Evolutionary conservation across 2,797 vertebrate species (phyloP).

Genomic region (Hoplostethus atlanticus): DNA sequence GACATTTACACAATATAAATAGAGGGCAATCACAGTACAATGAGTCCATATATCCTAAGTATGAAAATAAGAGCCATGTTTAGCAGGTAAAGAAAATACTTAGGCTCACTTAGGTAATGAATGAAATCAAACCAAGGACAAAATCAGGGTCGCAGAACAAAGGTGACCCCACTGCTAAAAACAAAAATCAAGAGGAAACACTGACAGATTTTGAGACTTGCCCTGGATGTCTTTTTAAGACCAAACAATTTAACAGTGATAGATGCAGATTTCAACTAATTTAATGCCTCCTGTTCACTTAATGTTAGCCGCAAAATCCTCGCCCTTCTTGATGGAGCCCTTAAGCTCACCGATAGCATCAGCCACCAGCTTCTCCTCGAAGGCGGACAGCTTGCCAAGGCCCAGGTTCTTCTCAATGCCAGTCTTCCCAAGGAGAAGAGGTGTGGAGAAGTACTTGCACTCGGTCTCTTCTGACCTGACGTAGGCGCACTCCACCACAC

Average conservation of each 20-base stretch:
- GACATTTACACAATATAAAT: constrained; percentile 64
- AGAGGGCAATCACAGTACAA: constrained; percentile 54
- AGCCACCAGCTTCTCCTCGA: constrained; percentile 94
- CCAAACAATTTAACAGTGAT: constrained; percentile 52
- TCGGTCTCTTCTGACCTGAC: constrained; percentile 95
- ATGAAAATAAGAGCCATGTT: constrained; percentile 42
- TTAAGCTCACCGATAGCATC: constrained; percentile 92
- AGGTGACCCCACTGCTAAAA: constrained; percentile 35
- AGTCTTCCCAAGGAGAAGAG: constrained; percentile 95
- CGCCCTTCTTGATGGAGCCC: constrained; percentile 97
- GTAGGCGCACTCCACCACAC: constrained; percentile 94
- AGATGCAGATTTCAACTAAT: constrained; percentile 27
- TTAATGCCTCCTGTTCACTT: constrained; percentile 83
- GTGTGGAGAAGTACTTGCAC: constrained; percentile 97
- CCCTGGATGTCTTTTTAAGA: constrained; percentile 65
- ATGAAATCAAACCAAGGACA: constrained; percentile 8
- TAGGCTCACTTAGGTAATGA: no score
- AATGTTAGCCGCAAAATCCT: constrained; percentile 94
- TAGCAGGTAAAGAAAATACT: background rate
- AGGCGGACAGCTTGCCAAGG: constrained; percentile 92
- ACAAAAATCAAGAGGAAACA: constrained; percentile 59
- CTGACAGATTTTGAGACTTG: constrained; percentile 51
- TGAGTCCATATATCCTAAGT: constrained; percentile 50
- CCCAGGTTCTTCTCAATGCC: constrained; percentile 98
- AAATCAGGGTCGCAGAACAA: constrained; percentile 23